Evolutionary conservation across 1,140 invertebrate species (phyloP).

Genomic region (Macrostomum lignano): DNA sequence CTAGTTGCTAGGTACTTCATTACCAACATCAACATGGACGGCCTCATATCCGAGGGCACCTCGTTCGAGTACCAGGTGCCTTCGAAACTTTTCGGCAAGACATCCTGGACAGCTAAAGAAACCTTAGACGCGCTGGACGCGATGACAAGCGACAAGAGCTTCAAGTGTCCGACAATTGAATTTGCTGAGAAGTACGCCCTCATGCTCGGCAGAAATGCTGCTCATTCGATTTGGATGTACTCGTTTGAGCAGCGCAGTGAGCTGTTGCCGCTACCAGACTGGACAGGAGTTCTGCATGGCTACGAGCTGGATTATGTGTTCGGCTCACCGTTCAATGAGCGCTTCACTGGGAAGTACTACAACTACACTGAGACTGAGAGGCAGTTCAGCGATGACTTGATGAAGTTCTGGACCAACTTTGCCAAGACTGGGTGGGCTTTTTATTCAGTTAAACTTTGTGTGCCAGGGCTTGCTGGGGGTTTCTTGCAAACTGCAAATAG

Average conservation of each 20-base stretch:
- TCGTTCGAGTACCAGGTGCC: background rate
- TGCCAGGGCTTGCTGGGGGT: too few species aligned
- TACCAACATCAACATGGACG: too few species aligned
- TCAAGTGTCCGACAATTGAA: background rate
- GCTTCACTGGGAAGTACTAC: background rate
- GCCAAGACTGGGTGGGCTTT: conserved; percentile 44
- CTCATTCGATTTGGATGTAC: background rate
- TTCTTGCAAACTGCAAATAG: too few species aligned
- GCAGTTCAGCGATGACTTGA: conserved; percentile 46
- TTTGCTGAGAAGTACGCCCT: too few species aligned
- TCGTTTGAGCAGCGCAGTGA: conserved; percentile 1
- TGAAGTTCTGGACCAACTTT: conserved; percentile 57
- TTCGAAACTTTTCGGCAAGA: background rate
- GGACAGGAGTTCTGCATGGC: conserved; percentile 1
- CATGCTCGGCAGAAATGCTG: too few species aligned
- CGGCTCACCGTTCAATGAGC: background rate
- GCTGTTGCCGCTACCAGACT: background rate
- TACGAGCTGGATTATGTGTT: background rate
- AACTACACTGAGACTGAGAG: conserved; percentile 42
- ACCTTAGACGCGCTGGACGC: background rate
- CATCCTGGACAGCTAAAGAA: conserved; percentile 1
- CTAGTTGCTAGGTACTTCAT: too few species aligned
- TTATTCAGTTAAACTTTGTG: too few species aligned
- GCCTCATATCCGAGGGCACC: too few species aligned
- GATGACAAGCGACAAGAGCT: background rate